These are phyloP conservation scores for Chionodraco myersi DNA, from an alignment of 2,113 vertebrate genomes.

Conservation along the genomic window DNA sequence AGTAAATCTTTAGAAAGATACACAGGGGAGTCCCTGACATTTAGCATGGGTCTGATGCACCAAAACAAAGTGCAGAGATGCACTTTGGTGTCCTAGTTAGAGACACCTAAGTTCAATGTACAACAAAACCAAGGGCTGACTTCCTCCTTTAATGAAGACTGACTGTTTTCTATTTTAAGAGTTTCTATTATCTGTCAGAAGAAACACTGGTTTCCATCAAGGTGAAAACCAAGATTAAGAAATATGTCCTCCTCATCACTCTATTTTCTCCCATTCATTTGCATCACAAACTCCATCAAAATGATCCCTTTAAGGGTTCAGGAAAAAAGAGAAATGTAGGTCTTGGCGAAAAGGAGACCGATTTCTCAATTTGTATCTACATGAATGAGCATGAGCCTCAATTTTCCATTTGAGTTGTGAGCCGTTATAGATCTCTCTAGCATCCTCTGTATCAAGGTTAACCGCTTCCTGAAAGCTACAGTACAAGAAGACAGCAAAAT, in stretches of 20 bases:
- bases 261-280: not conserved
- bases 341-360: not conserved
- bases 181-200: not conserved
- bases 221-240: conserved; percentile 19
- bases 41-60: conserved; percentile 28
- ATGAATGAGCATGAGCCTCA: conserved; percentile 18
- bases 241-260: not conserved
- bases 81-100: conserved; percentile 23
- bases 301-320: conserved; percentile 6
- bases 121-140: not conserved
- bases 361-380: conserved; percentile 10
- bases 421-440: conserved; percentile 31
- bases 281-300: not conserved
- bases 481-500: not conserved
- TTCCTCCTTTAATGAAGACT: not conserved
- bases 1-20: conserved; percentile 24
- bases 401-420: conserved; percentile 50
- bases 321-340: conserved; percentile 12
- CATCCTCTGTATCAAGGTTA: conserved; percentile 47
- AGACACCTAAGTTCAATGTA: conserved; percentile 3
- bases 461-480: conserved; percentile 69
- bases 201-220: not conserved
- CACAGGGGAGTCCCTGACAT: not conserved
- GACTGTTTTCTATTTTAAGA: not conserved
- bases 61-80: conserved; percentile 30